These are phyloP conservation scores for Philopotamus ludificatus DNA, from an alignment of 1,140 invertebrate genomes.

Conservation along the genomic window DNA sequence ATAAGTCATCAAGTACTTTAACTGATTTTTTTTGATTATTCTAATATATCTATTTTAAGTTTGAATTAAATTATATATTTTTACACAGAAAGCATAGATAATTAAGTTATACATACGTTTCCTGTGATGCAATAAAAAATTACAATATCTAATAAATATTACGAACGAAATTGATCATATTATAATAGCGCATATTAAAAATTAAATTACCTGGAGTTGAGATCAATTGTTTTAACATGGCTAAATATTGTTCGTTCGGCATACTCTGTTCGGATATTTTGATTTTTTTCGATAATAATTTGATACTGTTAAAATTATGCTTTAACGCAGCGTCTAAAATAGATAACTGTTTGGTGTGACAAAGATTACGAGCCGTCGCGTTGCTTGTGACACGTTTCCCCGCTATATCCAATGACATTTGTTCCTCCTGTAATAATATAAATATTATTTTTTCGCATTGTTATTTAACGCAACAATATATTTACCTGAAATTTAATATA, in stretches of 20 bases:
- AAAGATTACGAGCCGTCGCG: conserved; percentile 27
- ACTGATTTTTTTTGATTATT: too few species aligned
- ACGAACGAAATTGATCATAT: background rate
- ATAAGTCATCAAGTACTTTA: too few species aligned
- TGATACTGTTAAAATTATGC: conserved; percentile 36
- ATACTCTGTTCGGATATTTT: conserved; percentile 32
- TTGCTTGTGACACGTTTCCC: conserved; percentile 29
- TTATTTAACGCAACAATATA: too few species aligned
- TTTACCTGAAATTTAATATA: conserved; percentile 40
- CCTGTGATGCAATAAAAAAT: too few species aligned
- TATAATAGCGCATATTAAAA: background rate
- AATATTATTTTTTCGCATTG: background rate
- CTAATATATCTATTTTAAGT: too few species aligned
- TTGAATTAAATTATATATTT: too few species aligned
- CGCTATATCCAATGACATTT: conserved; percentile 33
- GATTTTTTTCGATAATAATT: conserved; percentile 33
- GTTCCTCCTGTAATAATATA: conserved; percentile 33
- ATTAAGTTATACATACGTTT: too few species aligned
- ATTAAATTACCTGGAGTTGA: conserved; percentile 25
- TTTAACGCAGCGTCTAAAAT: conserved; percentile 36
- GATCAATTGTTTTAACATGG: conserved; percentile 33
- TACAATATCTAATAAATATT: too few species aligned
- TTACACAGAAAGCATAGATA: background rate
- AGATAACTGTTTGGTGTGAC: conserved; percentile 32
- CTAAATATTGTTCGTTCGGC: conserved; percentile 37